Evolutionary conservation across 37 sponge, comb jelly and placozoan genomes (phyloP).

Genomic region (Mnemiopsis leidyi): DNA sequence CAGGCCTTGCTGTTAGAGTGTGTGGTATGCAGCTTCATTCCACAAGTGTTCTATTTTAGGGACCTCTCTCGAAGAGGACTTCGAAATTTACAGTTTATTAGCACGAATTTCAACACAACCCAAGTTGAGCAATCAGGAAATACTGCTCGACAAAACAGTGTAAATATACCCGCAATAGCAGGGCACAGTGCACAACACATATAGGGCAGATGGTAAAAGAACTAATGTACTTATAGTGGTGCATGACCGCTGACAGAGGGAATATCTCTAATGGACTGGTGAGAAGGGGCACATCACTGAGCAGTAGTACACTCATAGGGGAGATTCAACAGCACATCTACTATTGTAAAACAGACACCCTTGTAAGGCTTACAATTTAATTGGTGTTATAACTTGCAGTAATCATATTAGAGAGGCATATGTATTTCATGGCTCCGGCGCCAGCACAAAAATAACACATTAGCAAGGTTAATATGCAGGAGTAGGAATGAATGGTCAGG

Average conservation of each 20-base stretch:
- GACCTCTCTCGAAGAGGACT: neutral
- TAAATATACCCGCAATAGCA: neutral
- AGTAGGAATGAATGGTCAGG: neutral
- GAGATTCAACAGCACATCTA: neutral
- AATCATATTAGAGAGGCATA: neutral
- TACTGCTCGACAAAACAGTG: neutral
- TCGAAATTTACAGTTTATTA: constrained; percentile 27
- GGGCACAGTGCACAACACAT: neutral
- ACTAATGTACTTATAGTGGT: neutral
- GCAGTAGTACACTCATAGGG: neutral
- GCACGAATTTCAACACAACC: constrained; percentile 21
- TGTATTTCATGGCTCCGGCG: neutral
- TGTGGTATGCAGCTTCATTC: constrained; percentile 2
- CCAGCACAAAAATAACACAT: neutral
- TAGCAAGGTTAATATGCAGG: neutral
- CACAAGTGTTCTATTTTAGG: neutral
- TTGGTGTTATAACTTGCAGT: neutral
- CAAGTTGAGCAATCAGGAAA: neutral
- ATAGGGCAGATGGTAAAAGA: too few species aligned
- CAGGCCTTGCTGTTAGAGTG: neutral
- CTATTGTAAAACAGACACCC: neutral
- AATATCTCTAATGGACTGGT: neutral
- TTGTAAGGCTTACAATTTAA: neutral
- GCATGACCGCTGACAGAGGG: neutral
- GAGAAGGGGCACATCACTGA: neutral